These are phyloP conservation scores for Semnopithecus entellus DNA, from an alignment of 2,113 vertebrate genomes.

Conservation along the genomic window DNA sequence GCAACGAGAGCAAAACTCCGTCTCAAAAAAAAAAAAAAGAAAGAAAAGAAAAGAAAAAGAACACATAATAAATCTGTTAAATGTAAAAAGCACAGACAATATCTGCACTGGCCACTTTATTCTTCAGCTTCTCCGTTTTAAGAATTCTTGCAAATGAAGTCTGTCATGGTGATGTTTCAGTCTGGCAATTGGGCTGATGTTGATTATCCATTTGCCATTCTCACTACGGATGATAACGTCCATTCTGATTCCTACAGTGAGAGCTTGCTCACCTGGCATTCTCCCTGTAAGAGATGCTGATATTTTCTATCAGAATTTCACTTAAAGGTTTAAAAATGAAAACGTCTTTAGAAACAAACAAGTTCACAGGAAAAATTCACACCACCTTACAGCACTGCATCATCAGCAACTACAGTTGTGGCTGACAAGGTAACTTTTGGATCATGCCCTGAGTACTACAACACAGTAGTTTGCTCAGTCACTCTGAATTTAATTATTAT, in stretches of 20 bases:
- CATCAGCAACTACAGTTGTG: neutral
- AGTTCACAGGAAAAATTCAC: constrained; percentile 9
- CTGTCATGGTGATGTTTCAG: neutral
- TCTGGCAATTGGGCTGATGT: neutral
- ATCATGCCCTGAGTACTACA: neutral
- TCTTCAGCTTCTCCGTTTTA: neutral
- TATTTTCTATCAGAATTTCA: neutral
- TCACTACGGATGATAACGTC: neutral
- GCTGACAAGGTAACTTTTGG: neutral
- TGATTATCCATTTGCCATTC: neutral
- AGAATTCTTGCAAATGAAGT: neutral
- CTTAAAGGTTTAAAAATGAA: constrained; percentile 9
- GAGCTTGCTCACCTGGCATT: neutral
- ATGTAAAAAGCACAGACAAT: neutral
- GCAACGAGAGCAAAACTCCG: too few species aligned
- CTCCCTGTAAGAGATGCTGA: neutral
- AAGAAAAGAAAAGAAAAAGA: neutral
- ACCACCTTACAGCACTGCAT: neutral
- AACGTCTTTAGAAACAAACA: neutral
- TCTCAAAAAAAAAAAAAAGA: too few species aligned
- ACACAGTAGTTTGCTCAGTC: neutral
- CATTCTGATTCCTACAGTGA: neutral
- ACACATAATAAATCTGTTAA: neutral
- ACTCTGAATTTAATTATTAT: neutral
- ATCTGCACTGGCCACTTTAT: neutral